Conservation (phyloP, 2,113 vertebrate genomes). For the Excalfactoria chinensis region DNA sequence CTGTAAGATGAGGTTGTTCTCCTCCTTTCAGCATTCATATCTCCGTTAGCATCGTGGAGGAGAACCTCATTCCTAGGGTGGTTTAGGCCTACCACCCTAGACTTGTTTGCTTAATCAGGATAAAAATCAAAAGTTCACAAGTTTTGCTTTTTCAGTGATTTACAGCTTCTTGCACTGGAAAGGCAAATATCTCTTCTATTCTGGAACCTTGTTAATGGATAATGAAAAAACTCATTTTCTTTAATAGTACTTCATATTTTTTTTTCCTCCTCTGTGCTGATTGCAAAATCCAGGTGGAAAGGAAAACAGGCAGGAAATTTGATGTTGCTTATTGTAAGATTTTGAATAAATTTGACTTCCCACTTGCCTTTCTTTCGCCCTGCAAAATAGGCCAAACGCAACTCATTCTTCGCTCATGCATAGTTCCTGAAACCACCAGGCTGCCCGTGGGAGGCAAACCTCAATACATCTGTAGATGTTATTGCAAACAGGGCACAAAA, state of each 20-base stretch:
- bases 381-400: not conserved
- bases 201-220: not conserved
- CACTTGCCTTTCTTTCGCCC: not conserved
- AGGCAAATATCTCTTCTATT: not conserved
- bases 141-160: not conserved
- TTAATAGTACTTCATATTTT: not conserved
- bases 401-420: not conserved
- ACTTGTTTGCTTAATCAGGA: not conserved
- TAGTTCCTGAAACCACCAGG: not conserved
- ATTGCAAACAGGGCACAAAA: not conserved
- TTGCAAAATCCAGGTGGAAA: not conserved
- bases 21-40: accelerated
- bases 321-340: not conserved
- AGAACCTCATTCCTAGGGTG: not conserved
- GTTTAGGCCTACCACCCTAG: not conserved
- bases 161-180: not conserved
- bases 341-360: not conserved
- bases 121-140: not conserved
- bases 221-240: not conserved
- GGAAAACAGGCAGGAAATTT: not conserved
- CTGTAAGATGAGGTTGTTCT: not conserved
- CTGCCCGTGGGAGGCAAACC: not conserved
- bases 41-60: not conserved
- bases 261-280: not conserved
- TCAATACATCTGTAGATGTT: not conserved